Conservation (phyloP, 2,888 invertebrate genomes). For the Dexiosoma caninum region DNA sequence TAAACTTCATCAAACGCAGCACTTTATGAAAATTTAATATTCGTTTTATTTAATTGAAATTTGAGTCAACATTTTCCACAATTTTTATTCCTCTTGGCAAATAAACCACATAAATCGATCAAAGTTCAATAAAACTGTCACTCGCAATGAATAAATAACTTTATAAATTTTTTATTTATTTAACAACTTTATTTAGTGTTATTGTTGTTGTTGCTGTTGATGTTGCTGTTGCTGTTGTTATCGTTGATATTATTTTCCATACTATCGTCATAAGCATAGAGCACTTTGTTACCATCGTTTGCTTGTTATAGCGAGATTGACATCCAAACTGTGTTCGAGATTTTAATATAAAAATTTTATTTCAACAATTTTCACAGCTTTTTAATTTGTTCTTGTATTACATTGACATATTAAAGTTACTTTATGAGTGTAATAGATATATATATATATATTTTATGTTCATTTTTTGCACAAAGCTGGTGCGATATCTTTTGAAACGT, state of each 20-base stretch:
- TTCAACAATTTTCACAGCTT: constrained; percentile 11
- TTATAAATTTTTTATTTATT: constrained; percentile 17
- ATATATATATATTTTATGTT: neutral
- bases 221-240: neutral
- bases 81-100: constrained; percentile 23
- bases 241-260: neutral
- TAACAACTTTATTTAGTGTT: constrained; percentile 23
- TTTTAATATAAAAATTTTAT: neutral
- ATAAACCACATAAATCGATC: constrained; percentile 66
- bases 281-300: neutral
- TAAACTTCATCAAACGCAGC: neutral
- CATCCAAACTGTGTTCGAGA: neutral
- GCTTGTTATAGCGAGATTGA: neutral
- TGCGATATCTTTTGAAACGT: neutral
- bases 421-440: neutral
- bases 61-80: constrained; percentile 23
- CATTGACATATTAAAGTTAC: neutral
- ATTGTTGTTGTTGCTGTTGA: neutral
- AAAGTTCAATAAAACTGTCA: constrained; percentile 67
- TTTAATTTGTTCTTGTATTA: constrained; percentile 17
- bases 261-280: neutral
- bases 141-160: constrained; percentile 42
- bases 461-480: neutral
- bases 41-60: constrained; percentile 36
- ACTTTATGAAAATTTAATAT: neutral